Evolutionary conservation across 1,140 invertebrate species (phyloP).

Genomic region (Drosophila santomea): DNA sequence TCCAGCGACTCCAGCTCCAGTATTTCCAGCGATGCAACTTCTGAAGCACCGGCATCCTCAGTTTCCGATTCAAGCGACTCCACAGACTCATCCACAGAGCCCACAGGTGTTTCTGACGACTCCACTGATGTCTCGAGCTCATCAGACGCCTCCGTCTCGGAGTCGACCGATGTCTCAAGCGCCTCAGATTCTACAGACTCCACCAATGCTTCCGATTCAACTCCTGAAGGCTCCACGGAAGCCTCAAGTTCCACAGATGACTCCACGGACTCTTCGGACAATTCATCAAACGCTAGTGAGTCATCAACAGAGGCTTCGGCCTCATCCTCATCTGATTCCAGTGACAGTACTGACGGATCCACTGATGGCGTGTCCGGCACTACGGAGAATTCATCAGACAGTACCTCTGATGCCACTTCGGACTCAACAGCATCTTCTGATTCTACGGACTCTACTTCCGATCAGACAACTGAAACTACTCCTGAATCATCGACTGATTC

Average conservation of each 20-base stretch:
- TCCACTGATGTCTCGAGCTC: conserved; percentile 32
- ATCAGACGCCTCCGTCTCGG: conserved; percentile 10
- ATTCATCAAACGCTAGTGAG: conserved; percentile 33
- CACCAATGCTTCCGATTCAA: conserved; percentile 25
- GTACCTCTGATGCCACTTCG: conserved; percentile 49
- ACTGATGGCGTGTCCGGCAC: conserved; percentile 43
- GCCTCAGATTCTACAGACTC: conserved; percentile 33
- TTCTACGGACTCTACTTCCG: conserved; percentile 49
- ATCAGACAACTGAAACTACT: conserved; percentile 51
- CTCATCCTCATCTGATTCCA: conserved; percentile 18
- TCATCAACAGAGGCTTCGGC: conserved; percentile 25
- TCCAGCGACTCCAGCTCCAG: conserved; percentile 27
- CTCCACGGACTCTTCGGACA: conserved; percentile 44
- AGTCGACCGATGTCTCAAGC: conserved; percentile 3
- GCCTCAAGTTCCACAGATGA: conserved; percentile 37
- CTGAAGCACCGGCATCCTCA: conserved; percentile 24
- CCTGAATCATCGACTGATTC: conserved; percentile 42
- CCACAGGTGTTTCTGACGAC: conserved; percentile 21
- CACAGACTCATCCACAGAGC: conserved; percentile 42
- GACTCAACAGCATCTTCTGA: conserved; percentile 47
- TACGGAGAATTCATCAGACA: conserved; percentile 44
- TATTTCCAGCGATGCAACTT: conserved; percentile 30
- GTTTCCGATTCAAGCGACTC: conserved; percentile 41
- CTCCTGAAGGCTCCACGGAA: conserved; percentile 15
- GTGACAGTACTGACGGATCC: conserved; percentile 10